Base-by-base conservation (phyloP, 2,797 vertebrate species). In the Gobionotothen gibberifrons region DNA sequence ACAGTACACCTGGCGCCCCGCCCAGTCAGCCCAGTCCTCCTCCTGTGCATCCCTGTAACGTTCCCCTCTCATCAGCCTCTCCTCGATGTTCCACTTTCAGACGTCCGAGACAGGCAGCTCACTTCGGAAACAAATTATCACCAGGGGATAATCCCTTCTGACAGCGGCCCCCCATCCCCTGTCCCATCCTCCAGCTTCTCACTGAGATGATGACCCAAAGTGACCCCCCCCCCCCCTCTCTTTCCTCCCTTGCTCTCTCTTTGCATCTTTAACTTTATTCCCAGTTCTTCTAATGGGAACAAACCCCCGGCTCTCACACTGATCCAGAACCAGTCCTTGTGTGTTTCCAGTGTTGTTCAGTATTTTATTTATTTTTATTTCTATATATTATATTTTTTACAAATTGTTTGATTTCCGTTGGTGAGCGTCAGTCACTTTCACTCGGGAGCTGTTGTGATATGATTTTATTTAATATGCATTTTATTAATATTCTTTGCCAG, bases 311-410 rank as follows among this genome's bases (percentile, higher is more conserved):
- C 62, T 70, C 70, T 81, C 60, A 65, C 13, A 55, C 78, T 6
- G 60, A 83, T 52, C 44, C 70, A 12, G 69, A 84, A 73, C 44
- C 60, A 79, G 53, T 81, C 1, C 67, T 72, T 11, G 52, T 88
- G 68, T 82, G 76, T 86, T 79, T 85, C 79, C 68, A 74, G 65
- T 90, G 76, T 90, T 79, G 78, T 87, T 64, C 85, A 90, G 90
- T 92, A 91, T 93, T 93, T 91, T 90, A 92, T 93, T 94, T 93
- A 94, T 94, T 82, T 76, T 82, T 87, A 76, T 84, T 76, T 86
- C 77, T 81, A 82, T 79, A 82, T 79, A 81, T 84, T 86, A 83
- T 84, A 79, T 89, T 89, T 82, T 90, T 91, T 85, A 81, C 67
- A 86, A 46, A 64, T 56, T 60, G 60, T 85, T 85, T 85, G 68